phyloP scores from a whole-genome alignment of 2,888 invertebrate species.

The Epirrita christyi region DNA sequence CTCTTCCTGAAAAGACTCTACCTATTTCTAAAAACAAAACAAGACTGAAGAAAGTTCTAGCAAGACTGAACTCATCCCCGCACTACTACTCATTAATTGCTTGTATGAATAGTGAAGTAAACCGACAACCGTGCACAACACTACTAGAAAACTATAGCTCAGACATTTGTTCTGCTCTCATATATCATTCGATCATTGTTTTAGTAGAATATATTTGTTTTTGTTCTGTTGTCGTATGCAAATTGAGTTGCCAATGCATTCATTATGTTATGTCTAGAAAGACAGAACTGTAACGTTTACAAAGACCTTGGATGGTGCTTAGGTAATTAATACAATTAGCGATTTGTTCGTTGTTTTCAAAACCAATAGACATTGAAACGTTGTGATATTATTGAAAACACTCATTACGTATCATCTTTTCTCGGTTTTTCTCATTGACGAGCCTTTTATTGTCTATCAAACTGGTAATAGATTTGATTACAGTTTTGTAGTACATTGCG shows the following conservation, averaged over 20 bases:
- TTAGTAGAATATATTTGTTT: slow-evolving; percentile 36
- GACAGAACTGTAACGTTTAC: slow-evolving; percentile 7
- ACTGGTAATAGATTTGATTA: too few relatives aligned
- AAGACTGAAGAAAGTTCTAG: slow-evolving; percentile 4
- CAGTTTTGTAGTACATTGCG: too few relatives aligned
- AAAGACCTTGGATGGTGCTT: slow-evolving; percentile 18
- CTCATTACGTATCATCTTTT: too few relatives aligned
- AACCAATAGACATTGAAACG: background rate
- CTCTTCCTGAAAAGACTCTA: too few relatives aligned
- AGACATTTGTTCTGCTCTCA: slow-evolving; percentile 44
- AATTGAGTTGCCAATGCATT: slow-evolving; percentile 37
- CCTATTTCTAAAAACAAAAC: too few relatives aligned
- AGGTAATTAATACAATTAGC: background rate
- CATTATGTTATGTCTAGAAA: slow-evolving; percentile 9
- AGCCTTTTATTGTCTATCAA: too few relatives aligned
- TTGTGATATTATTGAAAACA: too few relatives aligned
- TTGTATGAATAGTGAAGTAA: slow-evolving; percentile 36
- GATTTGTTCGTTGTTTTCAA: background rate
- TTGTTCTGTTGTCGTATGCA: slow-evolving; percentile 32
- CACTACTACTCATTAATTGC: slow-evolving; percentile 30
- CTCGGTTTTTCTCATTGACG: too few relatives aligned
- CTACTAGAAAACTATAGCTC: slow-evolving; percentile 51
- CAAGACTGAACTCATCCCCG: slow-evolving; percentile 11
- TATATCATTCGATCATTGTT: slow-evolving; percentile 32
- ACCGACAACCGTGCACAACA: slow-evolving; percentile 48